Evolutionary conservation across 2,797 vertebrate genomes (phyloP).

Genomic region (Melanotaenia boesemani): DNA sequence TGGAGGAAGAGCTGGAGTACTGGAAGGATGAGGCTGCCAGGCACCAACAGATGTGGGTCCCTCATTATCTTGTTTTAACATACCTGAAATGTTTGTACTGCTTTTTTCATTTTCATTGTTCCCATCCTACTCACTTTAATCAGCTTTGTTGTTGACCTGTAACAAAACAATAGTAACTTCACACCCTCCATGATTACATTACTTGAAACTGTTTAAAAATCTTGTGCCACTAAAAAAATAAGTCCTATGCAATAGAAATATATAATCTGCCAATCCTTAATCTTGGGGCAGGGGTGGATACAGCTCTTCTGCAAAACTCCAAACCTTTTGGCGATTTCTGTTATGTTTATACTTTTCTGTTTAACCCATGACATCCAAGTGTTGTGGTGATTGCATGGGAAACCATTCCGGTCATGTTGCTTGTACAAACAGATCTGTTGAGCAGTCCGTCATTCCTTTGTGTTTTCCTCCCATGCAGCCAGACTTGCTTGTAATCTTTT

Average conservation of each 20-base stretch:
- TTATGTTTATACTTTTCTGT: background rate
- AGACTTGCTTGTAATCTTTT: too few species aligned
- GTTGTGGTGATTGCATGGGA: background rate
- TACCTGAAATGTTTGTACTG: background rate
- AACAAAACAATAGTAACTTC: background rate
- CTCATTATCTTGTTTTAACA: background rate
- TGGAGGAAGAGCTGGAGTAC: conserved; percentile 88
- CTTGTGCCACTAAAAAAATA: background rate
- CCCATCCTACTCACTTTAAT: background rate
- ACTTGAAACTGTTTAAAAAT: background rate
- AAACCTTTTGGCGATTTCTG: background rate
- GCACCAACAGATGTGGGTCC: conserved; percentile 88
- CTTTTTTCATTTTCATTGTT: background rate
- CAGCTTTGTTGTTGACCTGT: background rate
- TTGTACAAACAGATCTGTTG: background rate
- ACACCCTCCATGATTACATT: background rate
- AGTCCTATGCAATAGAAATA: background rate
- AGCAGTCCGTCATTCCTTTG: background rate
- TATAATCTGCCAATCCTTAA: background rate
- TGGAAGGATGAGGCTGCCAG: conserved; percentile 90
- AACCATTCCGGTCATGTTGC: background rate
- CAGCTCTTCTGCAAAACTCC: background rate
- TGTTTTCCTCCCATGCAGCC: background rate
- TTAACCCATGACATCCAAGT: background rate
- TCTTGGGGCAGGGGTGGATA: too few species aligned